A percentile compares a stretch with the other conserved stretches of the same genome.
These are phyloP conservation scores for Labia minor DNA, from an alignment of 2,888 invertebrate species.

Conservation along the genomic window DNA sequence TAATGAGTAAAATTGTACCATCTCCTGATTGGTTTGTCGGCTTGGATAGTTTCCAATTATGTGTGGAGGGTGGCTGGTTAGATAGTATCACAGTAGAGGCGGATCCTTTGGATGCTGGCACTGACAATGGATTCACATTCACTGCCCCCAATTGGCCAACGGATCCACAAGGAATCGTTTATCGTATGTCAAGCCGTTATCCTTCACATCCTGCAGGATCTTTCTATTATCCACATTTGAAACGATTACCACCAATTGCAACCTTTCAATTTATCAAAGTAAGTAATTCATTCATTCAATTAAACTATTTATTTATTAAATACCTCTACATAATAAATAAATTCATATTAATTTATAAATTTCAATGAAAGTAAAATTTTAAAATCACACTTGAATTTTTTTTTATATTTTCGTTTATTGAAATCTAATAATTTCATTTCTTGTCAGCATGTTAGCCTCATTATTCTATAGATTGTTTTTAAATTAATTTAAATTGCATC, in stretches of 20 bases:
- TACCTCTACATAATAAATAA: no score
- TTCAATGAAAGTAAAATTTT: background rate
- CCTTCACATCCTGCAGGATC: slow-evolving; percentile 89
- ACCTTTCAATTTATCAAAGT: slow-evolving; percentile 87
- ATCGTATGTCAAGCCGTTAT: slow-evolving; percentile 76
- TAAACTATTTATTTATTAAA: no score
- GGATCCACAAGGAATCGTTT: slow-evolving; percentile 76
- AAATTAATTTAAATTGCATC: no score
- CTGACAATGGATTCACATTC: slow-evolving; percentile 91
- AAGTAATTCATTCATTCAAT: slow-evolving; percentile 29
- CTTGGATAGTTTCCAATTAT: slow-evolving; percentile 48
- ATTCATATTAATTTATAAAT: no score
- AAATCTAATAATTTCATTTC: no score
- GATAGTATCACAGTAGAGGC: slow-evolving; percentile 53
- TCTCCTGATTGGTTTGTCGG: slow-evolving; percentile 60
- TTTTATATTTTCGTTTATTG: no score
- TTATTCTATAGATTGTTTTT: no score
- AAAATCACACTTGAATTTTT: background rate
- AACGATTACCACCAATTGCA: slow-evolving; percentile 78
- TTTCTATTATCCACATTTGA: slow-evolving; percentile 84
- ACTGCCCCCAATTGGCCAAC: slow-evolving; percentile 95
- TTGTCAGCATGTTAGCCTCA: no score
- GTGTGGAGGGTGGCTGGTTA: slow-evolving; percentile 47
- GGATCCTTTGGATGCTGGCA: slow-evolving; percentile 85
- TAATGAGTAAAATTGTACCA: slow-evolving; percentile 48